A percentile compares a stretch with the other conserved stretches of the same genome.
Evolutionary conservation across 2,888 invertebrate species (phyloP).

Genomic region (Alentia gelatinosa): DNA sequence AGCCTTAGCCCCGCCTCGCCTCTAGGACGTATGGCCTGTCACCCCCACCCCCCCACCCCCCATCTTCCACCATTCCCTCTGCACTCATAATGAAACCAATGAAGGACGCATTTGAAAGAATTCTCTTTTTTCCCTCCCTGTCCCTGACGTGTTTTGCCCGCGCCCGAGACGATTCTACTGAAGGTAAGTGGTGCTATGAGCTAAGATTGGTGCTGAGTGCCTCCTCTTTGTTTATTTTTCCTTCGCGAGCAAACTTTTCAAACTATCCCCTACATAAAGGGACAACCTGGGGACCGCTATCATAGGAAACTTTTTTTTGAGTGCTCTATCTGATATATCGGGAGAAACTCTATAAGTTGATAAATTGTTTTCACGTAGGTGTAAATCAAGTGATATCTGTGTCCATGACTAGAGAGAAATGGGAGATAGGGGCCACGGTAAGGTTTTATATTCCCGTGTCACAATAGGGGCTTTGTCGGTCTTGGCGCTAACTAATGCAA

Average conservation of each 20-base stretch:
- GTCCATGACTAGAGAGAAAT: neutral
- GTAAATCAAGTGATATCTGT: neutral
- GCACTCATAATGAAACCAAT: conserved; percentile 10
- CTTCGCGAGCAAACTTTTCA: too few relatives aligned
- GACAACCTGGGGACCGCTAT: too few relatives aligned
- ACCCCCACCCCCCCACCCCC: neutral
- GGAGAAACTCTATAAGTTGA: neutral
- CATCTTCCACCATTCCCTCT: neutral
- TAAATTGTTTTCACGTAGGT: neutral
- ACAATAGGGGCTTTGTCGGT: neutral
- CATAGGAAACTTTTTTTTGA: too few relatives aligned
- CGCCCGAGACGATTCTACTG: neutral
- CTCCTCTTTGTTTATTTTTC: neutral
- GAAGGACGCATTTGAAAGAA: neutral
- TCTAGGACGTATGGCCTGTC: neutral
- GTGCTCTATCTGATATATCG: neutral
- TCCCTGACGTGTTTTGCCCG: neutral
- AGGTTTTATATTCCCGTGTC: neutral
- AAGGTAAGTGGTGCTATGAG: conserved; percentile 9
- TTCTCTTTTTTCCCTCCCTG: neutral
- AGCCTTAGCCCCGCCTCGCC: neutral
- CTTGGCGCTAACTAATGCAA: neutral
- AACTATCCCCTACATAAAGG: too few relatives aligned
- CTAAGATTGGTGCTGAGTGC: neutral
- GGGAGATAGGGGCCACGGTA: neutral